Evolutionary conservation across 2,797 vertebrate species (phyloP), one percentile per base, ranked within the genome.

Genomic region (Hephaestus fuliginosus): DNA sequence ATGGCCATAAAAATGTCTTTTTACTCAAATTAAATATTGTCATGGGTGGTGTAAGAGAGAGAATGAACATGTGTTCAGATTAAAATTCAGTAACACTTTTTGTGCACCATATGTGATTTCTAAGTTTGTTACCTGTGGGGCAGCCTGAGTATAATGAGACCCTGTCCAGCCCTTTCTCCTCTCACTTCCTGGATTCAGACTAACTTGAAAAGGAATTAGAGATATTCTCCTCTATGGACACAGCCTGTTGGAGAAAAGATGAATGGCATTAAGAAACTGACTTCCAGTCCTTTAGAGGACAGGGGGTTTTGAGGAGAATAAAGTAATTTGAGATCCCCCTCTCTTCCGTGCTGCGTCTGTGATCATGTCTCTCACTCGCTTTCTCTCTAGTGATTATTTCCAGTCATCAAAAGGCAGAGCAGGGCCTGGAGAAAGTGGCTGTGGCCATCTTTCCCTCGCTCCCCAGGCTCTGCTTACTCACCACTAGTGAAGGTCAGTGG

Each of bases 141-240:
- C 88, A 90, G 83, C 75, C 71, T 44, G 75, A 62, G 81, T 81
- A 85, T 93, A 93, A 95, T 93, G 90, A 94, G 91, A 87, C 78
- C 76, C 81, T 70, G 71, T 86, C 88, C 86, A 84, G 86, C 71
- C 78, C 70, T 68, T 64, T 92, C 66, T 78, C 84, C 78, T 74
- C 83, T 83, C 82, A 89, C 90, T 91, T 93, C 91, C 90, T 91
- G 82, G 67, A 85, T 92, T 90, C 82, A 83, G 73, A 85, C 71
- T 33, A 86, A 92, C 86, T 91, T 93, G 83, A 94, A 93, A 93
- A 94, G 91, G 90, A 92, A 93, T 93, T 86, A 81, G 84, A 91
- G 81, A 92, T 90, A 80, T 91, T 79, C 87, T 92, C 73, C 91
- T 92, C 90, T 89, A 86, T 91, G 92, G 91, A 93, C 88, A 90